phyloP scores from a whole-genome alignment of 2,113 vertebrate genomes.

The Nycticorax nycticorax region DNA sequence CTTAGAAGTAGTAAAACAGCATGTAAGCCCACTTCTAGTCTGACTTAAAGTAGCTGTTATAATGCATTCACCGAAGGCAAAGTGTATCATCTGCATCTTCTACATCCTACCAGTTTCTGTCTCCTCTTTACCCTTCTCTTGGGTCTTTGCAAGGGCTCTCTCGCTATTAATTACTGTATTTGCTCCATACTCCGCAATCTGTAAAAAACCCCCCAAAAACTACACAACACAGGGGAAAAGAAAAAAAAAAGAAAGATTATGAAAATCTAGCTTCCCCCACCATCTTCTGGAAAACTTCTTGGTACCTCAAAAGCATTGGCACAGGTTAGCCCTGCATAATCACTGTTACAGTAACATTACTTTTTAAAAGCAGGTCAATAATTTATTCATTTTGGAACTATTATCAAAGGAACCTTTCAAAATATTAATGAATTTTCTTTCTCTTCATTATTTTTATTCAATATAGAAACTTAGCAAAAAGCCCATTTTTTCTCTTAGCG shows the following conservation, averaged over 20 bases:
- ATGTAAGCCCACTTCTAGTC: not conserved
- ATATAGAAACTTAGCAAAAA: not conserved
- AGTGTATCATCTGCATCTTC: not conserved
- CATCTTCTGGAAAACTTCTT: not conserved
- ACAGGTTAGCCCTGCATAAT: not conserved
- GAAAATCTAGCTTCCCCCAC: not conserved
- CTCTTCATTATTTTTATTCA: constrained; percentile 5
- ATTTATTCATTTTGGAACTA: not conserved
- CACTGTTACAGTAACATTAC: not conserved
- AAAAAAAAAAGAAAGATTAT: not conserved
- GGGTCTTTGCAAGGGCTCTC: not conserved
- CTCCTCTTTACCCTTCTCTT: not conserved
- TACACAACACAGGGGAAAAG: no score
- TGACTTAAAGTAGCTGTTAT: not conserved
- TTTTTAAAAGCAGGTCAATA: constrained; percentile 3
- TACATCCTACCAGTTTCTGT: not conserved
- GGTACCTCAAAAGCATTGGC: not conserved
- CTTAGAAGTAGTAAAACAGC: not conserved
- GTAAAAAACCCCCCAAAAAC: not conserved
- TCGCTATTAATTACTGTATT: not conserved
- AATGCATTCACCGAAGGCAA: not conserved
- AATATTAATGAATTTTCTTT: constrained; percentile 8
- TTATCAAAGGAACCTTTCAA: not conserved
- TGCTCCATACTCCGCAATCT: no score
- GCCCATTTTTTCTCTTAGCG: not conserved